Evolutionary conservation across 2,888 invertebrate genomes (phyloP).

Genomic region (Dascillus cervinus): DNA sequence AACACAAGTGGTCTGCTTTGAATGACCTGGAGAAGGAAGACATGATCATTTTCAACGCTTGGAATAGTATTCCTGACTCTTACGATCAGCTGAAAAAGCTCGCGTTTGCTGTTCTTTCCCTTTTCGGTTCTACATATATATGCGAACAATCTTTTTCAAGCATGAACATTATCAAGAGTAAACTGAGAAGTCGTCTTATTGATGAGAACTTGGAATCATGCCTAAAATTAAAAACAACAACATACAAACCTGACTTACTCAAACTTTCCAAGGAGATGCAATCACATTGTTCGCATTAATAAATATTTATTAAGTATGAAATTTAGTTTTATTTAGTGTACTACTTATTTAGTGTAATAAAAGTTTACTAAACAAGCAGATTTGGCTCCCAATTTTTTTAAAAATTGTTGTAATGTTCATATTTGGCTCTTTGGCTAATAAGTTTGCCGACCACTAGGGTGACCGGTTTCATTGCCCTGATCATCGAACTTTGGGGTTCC

Average conservation of each 20-base stretch:
- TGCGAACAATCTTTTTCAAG: not conserved
- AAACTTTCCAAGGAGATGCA: not conserved
- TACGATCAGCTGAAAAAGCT: not conserved
- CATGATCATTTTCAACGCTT: not conserved
- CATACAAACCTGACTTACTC: not conserved
- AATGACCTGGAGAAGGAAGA: not conserved
- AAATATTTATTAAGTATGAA: too few relatives aligned
- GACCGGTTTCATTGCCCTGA: too few relatives aligned
- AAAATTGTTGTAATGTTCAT: too few relatives aligned
- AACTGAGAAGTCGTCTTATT: slow-evolving; percentile 3
- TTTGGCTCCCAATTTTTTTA: too few relatives aligned
- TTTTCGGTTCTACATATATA: not conserved
- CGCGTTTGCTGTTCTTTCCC: not conserved
- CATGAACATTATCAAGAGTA: slow-evolving; percentile 1
- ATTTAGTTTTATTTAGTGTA: too few relatives aligned
- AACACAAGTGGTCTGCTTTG: not conserved
- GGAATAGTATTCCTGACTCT: not conserved
- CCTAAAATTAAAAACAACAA: not conserved
- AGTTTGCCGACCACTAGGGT: too few relatives aligned
- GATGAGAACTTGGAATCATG: slow-evolving; percentile 4
- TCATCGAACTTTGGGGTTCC: too few relatives aligned
- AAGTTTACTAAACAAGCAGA: too few relatives aligned
- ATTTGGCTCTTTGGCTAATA: too few relatives aligned
- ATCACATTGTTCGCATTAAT: not conserved
- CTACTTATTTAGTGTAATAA: too few relatives aligned